phyloP scores from a whole-genome alignment of 2,113 vertebrate species.

The Eleginops maclovinus region DNA sequence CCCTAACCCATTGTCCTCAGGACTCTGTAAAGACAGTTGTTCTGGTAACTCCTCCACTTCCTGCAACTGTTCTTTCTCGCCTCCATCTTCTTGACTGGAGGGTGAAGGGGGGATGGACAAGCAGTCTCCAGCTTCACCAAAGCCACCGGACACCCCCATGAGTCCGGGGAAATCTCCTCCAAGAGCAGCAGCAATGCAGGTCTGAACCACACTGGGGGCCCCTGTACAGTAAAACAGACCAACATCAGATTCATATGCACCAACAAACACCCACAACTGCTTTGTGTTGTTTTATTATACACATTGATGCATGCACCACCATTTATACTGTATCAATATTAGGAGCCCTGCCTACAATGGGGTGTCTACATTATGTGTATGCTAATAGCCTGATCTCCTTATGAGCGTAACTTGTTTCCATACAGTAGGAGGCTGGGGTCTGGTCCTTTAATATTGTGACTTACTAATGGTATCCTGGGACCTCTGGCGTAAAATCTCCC shows the following conservation, averaged over 20 bases:
- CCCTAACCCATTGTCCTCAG: conserved; percentile 65
- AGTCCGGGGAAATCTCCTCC: conserved; percentile 78
- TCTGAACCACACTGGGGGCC: conserved; percentile 68
- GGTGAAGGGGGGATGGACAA: conserved; percentile 85
- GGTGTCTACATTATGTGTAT: neutral
- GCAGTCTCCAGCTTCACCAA: conserved; percentile 72
- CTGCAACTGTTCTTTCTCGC: conserved; percentile 78
- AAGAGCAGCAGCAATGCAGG: conserved; percentile 75
- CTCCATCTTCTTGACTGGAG: conserved; percentile 85
- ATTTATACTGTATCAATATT: neutral
- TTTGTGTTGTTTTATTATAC: neutral
- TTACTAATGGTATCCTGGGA: conserved; percentile 87
- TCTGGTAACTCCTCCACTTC: conserved; percentile 63
- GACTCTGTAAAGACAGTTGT: conserved; percentile 53
- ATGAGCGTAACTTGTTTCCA: neutral
- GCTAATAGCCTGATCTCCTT: neutral
- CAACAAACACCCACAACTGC: neutral
- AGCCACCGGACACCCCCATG: conserved; percentile 75
- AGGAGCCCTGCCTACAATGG: neutral
- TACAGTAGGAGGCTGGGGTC: neutral
- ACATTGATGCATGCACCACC: conserved; percentile 2
- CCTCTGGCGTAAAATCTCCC: conserved; percentile 86
- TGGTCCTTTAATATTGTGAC: conserved; percentile 36
- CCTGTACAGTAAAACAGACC: conserved; percentile 60
- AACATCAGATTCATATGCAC: neutral